phyloP scores from a whole-genome alignment of 30 jellyfish, hydroid and myxozoan genomes.

The Calvadosia cruxmelitensis region DNA sequence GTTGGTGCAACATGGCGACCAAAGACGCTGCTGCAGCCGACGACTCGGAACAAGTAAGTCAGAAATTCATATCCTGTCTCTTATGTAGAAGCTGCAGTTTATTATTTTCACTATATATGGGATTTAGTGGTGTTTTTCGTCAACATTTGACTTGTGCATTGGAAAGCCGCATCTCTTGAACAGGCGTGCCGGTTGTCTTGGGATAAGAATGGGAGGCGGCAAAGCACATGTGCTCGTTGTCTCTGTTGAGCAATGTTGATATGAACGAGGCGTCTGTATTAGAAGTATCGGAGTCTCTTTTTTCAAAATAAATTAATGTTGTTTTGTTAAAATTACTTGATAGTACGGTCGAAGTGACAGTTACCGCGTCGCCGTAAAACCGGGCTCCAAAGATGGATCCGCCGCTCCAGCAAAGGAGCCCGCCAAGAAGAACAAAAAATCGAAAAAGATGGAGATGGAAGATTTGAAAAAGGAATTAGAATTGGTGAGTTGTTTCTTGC shows the following conservation, averaged over 20 bases:
- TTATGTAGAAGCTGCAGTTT: too few species aligned
- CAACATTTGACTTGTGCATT: too few species aligned
- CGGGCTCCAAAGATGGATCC: conserved; percentile 18
- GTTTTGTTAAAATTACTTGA: not conserved
- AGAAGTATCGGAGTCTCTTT: too few species aligned
- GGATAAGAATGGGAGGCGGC: too few species aligned
- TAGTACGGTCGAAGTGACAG: conserved; percentile 74
- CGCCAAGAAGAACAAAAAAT: conserved; percentile 24
- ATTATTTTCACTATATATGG: too few species aligned
- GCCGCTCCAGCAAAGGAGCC: not conserved
- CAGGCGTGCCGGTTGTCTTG: too few species aligned
- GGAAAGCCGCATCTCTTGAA: too few species aligned
- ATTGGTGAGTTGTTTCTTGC: conserved; percentile 35
- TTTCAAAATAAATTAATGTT: not conserved
- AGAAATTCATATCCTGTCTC: too few species aligned
- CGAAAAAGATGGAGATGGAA: conserved; percentile 70
- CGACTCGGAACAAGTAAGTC: not conserved
- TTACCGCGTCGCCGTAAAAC: conserved; percentile 54
- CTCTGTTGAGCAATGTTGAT: too few species aligned
- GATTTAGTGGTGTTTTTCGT: too few species aligned
- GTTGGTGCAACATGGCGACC: not conserved
- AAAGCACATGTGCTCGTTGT: too few species aligned
- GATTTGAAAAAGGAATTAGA: conserved; percentile 95
- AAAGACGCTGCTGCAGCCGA: conserved; percentile 1
- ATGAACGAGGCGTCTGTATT: too few species aligned